A percentile compares a stretch with the other conserved stretches of the same genome.
Evolutionary conservation across 2,797 vertebrate genomes (phyloP).

Genomic region (Lacerta viridis): DNA sequence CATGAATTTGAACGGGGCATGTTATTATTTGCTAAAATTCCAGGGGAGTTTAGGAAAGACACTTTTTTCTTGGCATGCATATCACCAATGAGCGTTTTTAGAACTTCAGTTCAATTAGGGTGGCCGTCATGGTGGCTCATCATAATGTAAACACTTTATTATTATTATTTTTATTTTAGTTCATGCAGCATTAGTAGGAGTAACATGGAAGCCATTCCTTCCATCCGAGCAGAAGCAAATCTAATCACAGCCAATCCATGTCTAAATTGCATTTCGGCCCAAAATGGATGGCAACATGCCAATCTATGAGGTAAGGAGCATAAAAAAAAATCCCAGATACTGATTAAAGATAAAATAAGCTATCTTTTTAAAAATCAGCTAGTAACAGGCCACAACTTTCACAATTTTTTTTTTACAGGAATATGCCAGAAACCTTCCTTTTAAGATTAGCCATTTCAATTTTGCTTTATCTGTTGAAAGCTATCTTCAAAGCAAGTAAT

Average conservation of each 20-base stretch:
- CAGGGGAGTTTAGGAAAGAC: neutral
- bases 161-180: constrained; percentile 71
- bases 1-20: constrained; percentile 83
- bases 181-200: constrained; percentile 81
- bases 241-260: constrained; percentile 72
- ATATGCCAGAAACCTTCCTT: constrained; percentile 45
- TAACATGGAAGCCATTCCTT: constrained; percentile 63
- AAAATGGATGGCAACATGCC: constrained; percentile 72
- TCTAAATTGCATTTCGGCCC: constrained; percentile 70
- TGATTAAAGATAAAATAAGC: constrained; percentile 66
- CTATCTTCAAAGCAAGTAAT: neutral
- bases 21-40: constrained; percentile 86
- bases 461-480: constrained; percentile 6
- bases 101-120: constrained; percentile 72
- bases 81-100: constrained; percentile 68
- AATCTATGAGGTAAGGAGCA: constrained; percentile 75
- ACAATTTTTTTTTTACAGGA: neutral
- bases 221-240: constrained; percentile 61
- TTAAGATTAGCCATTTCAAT: constrained; percentile 49
- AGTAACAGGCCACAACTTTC: constrained; percentile 17
- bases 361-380: constrained; percentile 42
- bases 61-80: constrained; percentile 74
- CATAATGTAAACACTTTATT: constrained; percentile 81
- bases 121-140: constrained; percentile 76
- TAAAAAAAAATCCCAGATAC: constrained; percentile 34